Conservation (phyloP, 2,113 vertebrate genomes). For the Ailuropoda melanoleuca region DNA sequence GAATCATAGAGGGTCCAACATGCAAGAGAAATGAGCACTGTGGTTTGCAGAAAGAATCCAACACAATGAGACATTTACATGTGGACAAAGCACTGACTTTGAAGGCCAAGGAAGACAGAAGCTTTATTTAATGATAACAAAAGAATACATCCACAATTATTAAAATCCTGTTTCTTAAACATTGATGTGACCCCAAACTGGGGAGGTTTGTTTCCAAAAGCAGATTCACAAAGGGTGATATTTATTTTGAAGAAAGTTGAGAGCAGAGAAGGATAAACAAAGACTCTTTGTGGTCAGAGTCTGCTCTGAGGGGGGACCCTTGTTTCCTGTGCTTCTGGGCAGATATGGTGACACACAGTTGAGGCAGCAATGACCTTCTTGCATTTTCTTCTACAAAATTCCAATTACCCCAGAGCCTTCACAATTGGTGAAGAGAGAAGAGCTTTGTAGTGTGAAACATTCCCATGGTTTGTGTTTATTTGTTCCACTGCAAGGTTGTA, state of each 20-base stretch:
- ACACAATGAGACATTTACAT: not conserved
- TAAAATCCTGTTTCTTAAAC: not conserved
- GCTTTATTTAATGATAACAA: not conserved
- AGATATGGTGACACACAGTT: not conserved
- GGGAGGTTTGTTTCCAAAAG: not conserved
- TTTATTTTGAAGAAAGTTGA: not conserved
- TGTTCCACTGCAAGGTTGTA: not conserved
- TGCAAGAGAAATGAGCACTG: not conserved
- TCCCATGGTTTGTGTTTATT: not conserved
- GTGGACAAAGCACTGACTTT: not conserved
- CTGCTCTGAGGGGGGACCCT: not conserved
- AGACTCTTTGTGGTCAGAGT: not conserved
- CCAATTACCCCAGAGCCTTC: not conserved
- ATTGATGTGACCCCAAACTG: not conserved
- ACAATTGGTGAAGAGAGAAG: not conserved
- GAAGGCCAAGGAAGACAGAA: not conserved
- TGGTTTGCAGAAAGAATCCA: not conserved
- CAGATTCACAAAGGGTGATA: not conserved
- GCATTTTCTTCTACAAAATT: not conserved
- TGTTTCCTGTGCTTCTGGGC: not conserved
- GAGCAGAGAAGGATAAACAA: not conserved
- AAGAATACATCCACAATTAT: not conserved
- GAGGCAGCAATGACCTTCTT: not conserved
- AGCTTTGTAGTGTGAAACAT: not conserved
- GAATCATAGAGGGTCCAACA: not conserved